Conservation (phyloP, 2,888 invertebrate species). For the Drosophila conformis region DNA sequence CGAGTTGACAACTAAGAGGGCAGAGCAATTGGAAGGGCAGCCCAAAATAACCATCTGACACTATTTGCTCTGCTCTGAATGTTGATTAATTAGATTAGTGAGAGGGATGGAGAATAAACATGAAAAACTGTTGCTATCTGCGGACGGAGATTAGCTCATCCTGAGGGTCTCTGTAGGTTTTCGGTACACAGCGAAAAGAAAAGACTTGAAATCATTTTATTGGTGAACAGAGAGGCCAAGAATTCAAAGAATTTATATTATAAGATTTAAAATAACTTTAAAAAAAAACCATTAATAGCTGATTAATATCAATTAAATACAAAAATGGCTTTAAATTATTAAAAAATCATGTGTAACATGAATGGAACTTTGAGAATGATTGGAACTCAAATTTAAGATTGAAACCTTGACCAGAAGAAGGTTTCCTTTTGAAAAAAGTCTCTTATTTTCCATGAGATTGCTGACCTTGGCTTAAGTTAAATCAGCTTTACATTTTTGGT, state of each 20-base stretch:
- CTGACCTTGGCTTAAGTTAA: not conserved
- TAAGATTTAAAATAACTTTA: not conserved
- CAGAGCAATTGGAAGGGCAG: conserved; percentile 26
- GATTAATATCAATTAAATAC: not conserved
- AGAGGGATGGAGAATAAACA: not conserved
- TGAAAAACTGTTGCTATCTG: not conserved
- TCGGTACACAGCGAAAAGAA: conserved; percentile 4
- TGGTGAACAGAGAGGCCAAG: not conserved
- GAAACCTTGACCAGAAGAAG: not conserved
- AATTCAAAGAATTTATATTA: not conserved
- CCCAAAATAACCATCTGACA: conserved; percentile 61
- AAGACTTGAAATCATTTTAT: not conserved
- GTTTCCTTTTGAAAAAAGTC: too few species aligned
- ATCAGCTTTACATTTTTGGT: not conserved
- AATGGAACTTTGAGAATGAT: not conserved
- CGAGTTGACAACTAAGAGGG: conserved; percentile 41
- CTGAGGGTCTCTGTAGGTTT: conserved; percentile 35
- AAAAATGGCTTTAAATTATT: not conserved
- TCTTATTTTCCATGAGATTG: not conserved
- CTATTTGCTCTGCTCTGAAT: conserved; percentile 58
- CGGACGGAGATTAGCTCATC: conserved; percentile 66
- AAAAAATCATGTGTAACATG: not conserved
- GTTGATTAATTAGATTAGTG: conserved; percentile 75
- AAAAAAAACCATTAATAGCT: not conserved
- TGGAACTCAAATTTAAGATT: not conserved